Evolutionary conservation across 2,888 invertebrate species (phyloP).

Genomic region (Charanyca ferruginea): DNA sequence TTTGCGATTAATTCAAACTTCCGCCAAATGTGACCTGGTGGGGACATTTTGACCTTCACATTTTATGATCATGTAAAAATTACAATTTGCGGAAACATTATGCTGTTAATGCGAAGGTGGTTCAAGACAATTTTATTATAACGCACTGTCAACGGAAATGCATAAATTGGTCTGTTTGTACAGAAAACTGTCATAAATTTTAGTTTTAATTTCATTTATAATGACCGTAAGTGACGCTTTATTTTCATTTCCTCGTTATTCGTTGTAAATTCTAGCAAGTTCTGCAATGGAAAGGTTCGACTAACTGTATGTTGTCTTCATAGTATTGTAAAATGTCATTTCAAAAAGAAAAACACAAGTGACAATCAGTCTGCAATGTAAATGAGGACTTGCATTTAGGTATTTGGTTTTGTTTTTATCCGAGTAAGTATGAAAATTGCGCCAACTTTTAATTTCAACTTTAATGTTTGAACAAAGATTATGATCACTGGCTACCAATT

Average conservation of each 20-base stretch:
- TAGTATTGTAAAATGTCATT: neutral
- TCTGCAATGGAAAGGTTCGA: neutral
- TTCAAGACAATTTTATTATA: constrained; percentile 63
- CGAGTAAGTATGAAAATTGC: constrained; percentile 27
- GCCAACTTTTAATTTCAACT: constrained; percentile 44
- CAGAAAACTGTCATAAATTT: constrained; percentile 64
- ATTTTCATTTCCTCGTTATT: constrained; percentile 33
- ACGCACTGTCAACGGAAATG: constrained; percentile 63
- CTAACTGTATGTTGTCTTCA: neutral
- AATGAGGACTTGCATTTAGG: neutral
- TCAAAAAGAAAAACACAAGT: neutral
- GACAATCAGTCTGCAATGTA: neutral
- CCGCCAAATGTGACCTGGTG: constrained; percentile 72
- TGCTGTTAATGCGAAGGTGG: constrained; percentile 65
- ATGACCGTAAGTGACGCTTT: constrained; percentile 27
- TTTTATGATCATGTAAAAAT: constrained; percentile 70
- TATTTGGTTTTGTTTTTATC: constrained; percentile 1
- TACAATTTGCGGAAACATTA: constrained; percentile 72
- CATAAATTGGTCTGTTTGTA: constrained; percentile 59
- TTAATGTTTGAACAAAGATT: constrained; percentile 54
- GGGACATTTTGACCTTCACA: constrained; percentile 67
- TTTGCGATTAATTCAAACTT: constrained; percentile 66
- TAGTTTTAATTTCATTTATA: constrained; percentile 58
- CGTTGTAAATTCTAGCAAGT: neutral
- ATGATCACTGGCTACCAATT: constrained; percentile 39